phyloP scores from a whole-genome alignment of 1,140 invertebrate species.

The Hylaeus anthracinus region DNA sequence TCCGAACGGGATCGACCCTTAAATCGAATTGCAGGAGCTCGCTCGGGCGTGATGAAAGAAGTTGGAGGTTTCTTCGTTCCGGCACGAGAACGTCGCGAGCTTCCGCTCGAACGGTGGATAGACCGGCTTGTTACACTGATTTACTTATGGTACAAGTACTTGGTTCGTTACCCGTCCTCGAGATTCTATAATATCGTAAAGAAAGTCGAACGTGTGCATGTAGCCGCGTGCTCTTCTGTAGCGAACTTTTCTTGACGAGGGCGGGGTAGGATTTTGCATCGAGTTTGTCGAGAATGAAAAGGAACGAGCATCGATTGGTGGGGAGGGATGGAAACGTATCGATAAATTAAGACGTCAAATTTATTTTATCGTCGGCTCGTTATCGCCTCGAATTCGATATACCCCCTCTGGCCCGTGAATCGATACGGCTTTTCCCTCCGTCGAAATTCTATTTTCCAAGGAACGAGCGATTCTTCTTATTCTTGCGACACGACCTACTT shows the following conservation, averaged over 20 bases:
- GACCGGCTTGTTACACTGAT: slow-evolving; percentile 67
- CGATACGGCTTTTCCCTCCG: slow-evolving; percentile 45
- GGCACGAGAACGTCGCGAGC: slow-evolving; percentile 44
- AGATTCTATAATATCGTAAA: slow-evolving; percentile 59
- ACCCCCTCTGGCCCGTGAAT: slow-evolving; percentile 16
- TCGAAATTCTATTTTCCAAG: slow-evolving; percentile 26
- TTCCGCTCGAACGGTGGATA: slow-evolving; percentile 63
- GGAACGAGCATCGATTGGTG: neutral
- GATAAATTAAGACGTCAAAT: slow-evolving; percentile 66
- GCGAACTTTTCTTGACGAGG: slow-evolving; percentile 29
- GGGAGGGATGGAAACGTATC: slow-evolving; percentile 25
- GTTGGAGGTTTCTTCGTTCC: slow-evolving; percentile 53
- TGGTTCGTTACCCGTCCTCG: slow-evolving; percentile 63
- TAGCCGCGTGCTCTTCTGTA: neutral
- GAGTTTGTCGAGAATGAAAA: slow-evolving; percentile 9
- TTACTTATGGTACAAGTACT: slow-evolving; percentile 63
- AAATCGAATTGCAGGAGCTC: slow-evolving; percentile 61
- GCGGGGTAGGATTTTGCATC: slow-evolving; percentile 27
- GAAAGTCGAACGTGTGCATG: slow-evolving; percentile 46
- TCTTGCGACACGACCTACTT: slow-evolving; percentile 36
- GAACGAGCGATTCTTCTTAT: slow-evolving; percentile 39
- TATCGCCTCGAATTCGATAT: slow-evolving; percentile 53
- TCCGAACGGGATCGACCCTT: slow-evolving; percentile 57
- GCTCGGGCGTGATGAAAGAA: slow-evolving; percentile 61
- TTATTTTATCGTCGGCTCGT: slow-evolving; percentile 59